Evolutionary conservation across 2,113 vertebrate genomes (phyloP), one percentile per base, ranked within the genome.

Genomic region (Nicator chloris): DNA sequence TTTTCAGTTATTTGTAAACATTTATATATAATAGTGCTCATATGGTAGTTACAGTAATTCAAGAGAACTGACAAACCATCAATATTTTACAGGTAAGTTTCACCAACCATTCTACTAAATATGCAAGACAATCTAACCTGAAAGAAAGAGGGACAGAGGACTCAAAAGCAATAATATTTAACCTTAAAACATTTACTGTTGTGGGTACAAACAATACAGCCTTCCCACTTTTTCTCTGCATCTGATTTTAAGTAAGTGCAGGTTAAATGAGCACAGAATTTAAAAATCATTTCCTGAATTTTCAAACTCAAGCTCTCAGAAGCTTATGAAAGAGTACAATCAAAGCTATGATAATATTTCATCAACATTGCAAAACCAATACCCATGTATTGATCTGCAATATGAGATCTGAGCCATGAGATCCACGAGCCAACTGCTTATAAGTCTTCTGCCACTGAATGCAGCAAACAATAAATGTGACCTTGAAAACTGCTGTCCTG

Each of bases 181-280:
- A 77, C 66, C 22, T 42, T 59, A 42, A 84, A 75, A 40, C n/a
- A 45, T 54, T 65, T 71, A 53, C 11, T 53, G 31, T 60, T 0
- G 3, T 14, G 7, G 37, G 8, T 24, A 93, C 10, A 78, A 93
- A 63, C 18, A 44, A 44, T 13, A 71, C 4, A 40, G 31, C 17
- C 21, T 80, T 28, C 13, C 18, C 18, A 11, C 45, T 22, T 77
- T 23, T 28, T 4, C 8, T 1, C 3, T 0, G 0, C 2, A 15
- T 15, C 22, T 18, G 13, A 40, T 68, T 78, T 92, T 63, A 79
- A 15, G 18, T 39, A 75, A 92, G 65, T 42, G 21, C 21, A 49
- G 17, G 40, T 51, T 64, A 68, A 79, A 23, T 40, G 19, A 56
- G 26, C 13, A 50, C 1, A 19, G 3, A 85, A 64, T n/a, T 61